Conservation (phyloP, 2,113 vertebrate genomes). For the Grantiella picta region DNA sequence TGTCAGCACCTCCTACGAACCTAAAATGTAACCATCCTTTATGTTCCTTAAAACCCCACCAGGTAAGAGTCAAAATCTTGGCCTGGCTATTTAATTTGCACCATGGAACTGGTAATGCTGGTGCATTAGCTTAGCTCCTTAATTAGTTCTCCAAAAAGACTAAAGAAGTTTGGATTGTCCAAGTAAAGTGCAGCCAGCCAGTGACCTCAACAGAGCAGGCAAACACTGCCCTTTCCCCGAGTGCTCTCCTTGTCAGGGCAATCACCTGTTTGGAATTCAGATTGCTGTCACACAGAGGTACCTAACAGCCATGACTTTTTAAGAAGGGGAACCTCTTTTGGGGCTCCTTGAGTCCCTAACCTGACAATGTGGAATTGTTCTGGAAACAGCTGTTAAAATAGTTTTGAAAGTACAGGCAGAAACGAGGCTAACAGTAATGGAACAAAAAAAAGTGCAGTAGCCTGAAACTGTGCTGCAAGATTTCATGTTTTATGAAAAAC, state of each 20-base stretch:
- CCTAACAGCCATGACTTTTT: neutral
- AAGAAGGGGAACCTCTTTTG: neutral
- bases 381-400: neutral
- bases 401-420: neutral
- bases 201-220: neutral
- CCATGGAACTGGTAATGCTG: neutral
- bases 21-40: neutral
- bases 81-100: neutral
- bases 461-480: neutral
- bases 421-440: neutral
- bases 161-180: neutral
- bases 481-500: neutral
- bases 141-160: neutral
- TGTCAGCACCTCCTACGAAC: neutral
- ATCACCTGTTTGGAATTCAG: neutral
- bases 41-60: neutral
- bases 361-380: neutral
- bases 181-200: neutral
- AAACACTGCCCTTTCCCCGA: neutral
- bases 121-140: neutral
- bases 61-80: neutral
- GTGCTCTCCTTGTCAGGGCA: neutral
- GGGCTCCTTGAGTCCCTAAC: neutral
- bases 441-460: neutral
- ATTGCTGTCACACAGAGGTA: neutral